Conservation (phyloP, 2,888 invertebrate species). For the Apotomis betuletana region DNA sequence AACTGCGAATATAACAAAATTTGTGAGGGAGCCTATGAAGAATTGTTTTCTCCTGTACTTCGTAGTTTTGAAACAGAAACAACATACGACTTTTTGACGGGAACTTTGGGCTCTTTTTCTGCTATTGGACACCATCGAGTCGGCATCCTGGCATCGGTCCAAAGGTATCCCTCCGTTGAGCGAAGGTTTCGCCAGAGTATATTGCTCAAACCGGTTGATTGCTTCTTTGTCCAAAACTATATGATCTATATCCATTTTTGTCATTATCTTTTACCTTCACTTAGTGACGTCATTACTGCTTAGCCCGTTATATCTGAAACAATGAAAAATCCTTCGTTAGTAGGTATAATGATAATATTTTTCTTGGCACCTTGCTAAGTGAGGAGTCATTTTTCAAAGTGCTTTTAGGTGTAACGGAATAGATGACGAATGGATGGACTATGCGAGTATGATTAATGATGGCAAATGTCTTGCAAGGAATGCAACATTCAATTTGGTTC, state of each 20-base stretch:
- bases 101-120: conserved; percentile 77
- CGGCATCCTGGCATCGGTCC: conserved; percentile 82
- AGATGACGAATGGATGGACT: conserved; percentile 74
- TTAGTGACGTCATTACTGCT: conserved; percentile 65
- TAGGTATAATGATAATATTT: conserved; percentile 43
- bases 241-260: conserved; percentile 80
- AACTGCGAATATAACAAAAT: conserved; percentile 91
- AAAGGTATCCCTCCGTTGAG: conserved; percentile 80
- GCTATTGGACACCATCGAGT: conserved; percentile 78
- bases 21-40: conserved; percentile 89
- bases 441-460: conserved; percentile 72
- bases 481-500: conserved; percentile 31
- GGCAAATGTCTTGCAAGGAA: conserved; percentile 43
- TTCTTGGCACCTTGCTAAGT: conserved; percentile 52
- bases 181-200: conserved; percentile 77
- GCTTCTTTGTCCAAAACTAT: conserved; percentile 80
- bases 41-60: conserved; percentile 84
- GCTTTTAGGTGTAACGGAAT: conserved; percentile 61
- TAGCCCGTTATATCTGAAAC: conserved; percentile 69
- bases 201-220: conserved; percentile 80
- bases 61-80: conserved; percentile 83
- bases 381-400: conserved; percentile 74
- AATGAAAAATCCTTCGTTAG: conserved; percentile 57
- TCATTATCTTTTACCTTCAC: conserved; percentile 64
- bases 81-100: conserved; percentile 80